phyloP scores from a whole-genome alignment of 1,140 invertebrate genomes.

The Caenorhabditis remanei region DNA sequence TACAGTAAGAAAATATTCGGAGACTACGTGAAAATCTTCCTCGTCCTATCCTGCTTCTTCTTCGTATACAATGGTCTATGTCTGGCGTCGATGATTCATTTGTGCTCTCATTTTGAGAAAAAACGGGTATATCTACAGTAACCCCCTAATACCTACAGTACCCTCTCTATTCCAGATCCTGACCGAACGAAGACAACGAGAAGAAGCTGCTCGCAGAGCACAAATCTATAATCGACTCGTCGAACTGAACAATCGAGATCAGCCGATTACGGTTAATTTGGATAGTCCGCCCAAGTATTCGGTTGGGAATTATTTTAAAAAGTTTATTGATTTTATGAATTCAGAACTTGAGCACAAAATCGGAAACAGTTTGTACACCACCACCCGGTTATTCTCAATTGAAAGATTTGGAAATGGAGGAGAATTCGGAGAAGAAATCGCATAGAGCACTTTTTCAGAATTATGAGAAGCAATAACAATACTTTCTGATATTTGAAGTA shows the following conservation, averaged over 20 bases:
- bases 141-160: no score
- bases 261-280: background rate
- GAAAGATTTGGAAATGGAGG: background rate
- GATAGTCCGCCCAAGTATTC: constrained; percentile 43
- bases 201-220: background rate
- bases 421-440: background rate
- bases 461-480: no score
- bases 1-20: no score
- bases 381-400: constrained; percentile 37
- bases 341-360: background rate
- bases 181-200: background rate
- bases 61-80: background rate
- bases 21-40: background rate
- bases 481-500: no score
- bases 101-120: constrained; percentile 39
- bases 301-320: background rate
- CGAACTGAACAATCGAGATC: background rate
- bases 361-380: background rate
- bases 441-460: constrained; percentile 6
- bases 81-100: background rate
- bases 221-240: background rate
- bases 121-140: background rate
- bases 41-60: background rate
- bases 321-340: background rate
- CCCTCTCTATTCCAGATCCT: background rate